Evolutionary conservation across 2,113 vertebrate genomes (phyloP).

Genomic region (Spea bombifrons): DNA sequence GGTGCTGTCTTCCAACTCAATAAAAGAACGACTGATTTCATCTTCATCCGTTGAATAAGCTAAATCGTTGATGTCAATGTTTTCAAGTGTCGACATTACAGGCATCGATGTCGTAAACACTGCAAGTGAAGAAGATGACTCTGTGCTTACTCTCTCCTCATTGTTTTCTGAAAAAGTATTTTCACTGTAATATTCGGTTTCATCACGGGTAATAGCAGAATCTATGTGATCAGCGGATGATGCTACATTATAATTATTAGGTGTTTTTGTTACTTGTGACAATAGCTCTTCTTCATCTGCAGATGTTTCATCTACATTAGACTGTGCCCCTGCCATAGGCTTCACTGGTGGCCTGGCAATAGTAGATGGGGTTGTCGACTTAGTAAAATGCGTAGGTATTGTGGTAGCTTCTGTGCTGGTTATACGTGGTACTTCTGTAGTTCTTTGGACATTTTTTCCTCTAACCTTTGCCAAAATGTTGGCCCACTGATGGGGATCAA

Average conservation of each 20-base stretch:
- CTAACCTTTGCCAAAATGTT: conserved; percentile 85
- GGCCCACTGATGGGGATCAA: conserved; percentile 84
- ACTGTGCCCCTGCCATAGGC: background rate
- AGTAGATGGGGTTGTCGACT: conserved; percentile 5
- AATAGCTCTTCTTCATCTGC: conserved; percentile 62
- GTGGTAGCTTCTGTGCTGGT: conserved; percentile 35
- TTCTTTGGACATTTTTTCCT: conserved; percentile 63
- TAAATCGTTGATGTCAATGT: conserved; percentile 5
- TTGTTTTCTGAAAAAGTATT: conserved; percentile 19
- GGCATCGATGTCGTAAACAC: background rate
- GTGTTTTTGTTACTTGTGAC: background rate
- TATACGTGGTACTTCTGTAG: conserved; percentile 48
- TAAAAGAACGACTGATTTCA: background rate
- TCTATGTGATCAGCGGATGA: conserved; percentile 19
- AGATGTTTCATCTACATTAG: conserved; percentile 60
- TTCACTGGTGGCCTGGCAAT: conserved; percentile 39
- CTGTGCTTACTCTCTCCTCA: background rate
- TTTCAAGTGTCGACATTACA: conserved; percentile 20
- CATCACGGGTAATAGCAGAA: background rate
- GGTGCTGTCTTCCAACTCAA: background rate
- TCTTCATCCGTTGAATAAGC: conserved; percentile 32
- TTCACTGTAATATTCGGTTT: fast-evolving
- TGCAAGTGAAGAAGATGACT: fast-evolving
- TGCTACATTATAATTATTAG: conserved; percentile 4
- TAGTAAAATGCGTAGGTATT: background rate